Conservation (phyloP, 1,140 invertebrate genomes). For the Hypothenemus hampei region DNA sequence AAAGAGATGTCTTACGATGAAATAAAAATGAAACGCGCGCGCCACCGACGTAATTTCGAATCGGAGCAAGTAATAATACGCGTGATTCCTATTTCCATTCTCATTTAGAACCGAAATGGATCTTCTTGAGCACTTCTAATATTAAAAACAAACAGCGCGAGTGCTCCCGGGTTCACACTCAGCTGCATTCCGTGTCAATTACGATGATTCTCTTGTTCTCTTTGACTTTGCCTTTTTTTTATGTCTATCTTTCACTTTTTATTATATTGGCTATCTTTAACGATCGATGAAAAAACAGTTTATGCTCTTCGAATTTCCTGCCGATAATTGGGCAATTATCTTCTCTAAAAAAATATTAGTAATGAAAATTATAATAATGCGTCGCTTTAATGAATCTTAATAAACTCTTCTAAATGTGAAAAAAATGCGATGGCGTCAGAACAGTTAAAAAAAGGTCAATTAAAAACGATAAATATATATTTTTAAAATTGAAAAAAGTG, state of each 20-base stretch:
- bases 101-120: neutral
- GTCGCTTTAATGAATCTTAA: conserved; percentile 11
- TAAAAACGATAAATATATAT: too few species aligned
- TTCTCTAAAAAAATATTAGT: too few species aligned
- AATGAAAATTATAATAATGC: conserved; percentile 14
- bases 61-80: neutral
- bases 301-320: conserved; percentile 1
- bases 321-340: conserved; percentile 15
- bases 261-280: neutral
- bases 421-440: too few species aligned
- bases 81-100: neutral
- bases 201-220: conserved; percentile 4
- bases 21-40: too few species aligned
- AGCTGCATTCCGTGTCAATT: neutral
- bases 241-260: too few species aligned
- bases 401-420: conserved; percentile 8
- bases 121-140: conserved; percentile 12
- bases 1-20: too few species aligned
- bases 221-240: too few species aligned
- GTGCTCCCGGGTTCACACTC: conserved; percentile 7
- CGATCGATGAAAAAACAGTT: conserved; percentile 8
- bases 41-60: too few species aligned
- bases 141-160: conserved; percentile 12
- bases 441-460: too few species aligned
- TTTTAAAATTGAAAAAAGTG: too few species aligned